Evolutionary conservation across 1,140 invertebrate genomes (phyloP).

Genomic region (Acromyrmex charruanus): DNA sequence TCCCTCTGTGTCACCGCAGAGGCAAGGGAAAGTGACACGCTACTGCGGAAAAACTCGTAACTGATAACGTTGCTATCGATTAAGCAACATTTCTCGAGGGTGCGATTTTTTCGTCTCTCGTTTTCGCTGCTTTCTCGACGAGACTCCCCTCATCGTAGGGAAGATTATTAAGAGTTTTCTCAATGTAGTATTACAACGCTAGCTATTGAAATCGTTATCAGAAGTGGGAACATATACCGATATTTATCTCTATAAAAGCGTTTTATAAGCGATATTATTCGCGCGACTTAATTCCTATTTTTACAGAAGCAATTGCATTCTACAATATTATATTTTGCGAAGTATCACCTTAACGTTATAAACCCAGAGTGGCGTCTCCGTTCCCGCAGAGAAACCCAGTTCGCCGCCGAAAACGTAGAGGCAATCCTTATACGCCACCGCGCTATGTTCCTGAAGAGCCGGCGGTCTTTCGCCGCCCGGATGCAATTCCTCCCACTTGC

Average conservation of each 20-base stretch:
- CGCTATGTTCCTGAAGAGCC: constrained; percentile 94
- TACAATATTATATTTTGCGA: not conserved
- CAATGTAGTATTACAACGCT: constrained; percentile 50
- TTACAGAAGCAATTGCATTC: not conserved
- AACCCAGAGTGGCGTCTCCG: constrained; percentile 95
- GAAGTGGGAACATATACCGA: not conserved
- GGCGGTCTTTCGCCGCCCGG: constrained; percentile 91
- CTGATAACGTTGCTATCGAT: constrained; percentile 82
- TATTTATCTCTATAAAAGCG: not conserved
- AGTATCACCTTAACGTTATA: constrained; percentile 91
- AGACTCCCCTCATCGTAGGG: constrained; percentile 60
- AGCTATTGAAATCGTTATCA: constrained; percentile 39
- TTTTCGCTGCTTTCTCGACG: constrained; percentile 8
- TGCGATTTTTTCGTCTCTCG: constrained; percentile 68
- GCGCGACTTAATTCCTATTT: not conserved
- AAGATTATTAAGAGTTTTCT: constrained; percentile 79
- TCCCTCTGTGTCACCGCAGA: not conserved
- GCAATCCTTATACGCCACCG: constrained; percentile 91
- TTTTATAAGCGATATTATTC: not conserved
- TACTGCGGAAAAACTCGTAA: constrained; percentile 77
- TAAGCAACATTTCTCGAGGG: constrained; percentile 80
- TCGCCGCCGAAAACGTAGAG: constrained; percentile 97
- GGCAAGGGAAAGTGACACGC: constrained; percentile 14
- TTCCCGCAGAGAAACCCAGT: constrained; percentile 92
- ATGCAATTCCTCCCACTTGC: constrained; percentile 91